phyloP scores from a whole-genome alignment of 1,140 invertebrate species.

The Cotesia chilonis region DNA sequence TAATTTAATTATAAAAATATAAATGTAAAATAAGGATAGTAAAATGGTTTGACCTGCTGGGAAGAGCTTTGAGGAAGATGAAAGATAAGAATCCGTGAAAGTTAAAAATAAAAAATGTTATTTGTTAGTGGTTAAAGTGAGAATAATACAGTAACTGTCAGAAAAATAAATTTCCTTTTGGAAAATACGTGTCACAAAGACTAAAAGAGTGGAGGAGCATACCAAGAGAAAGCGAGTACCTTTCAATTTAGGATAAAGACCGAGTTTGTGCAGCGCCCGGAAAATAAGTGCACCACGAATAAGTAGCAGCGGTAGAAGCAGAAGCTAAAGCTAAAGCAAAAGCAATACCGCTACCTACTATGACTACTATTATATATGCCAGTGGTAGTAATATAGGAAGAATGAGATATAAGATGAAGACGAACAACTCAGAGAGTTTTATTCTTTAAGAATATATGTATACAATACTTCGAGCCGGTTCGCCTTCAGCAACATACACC shows the following conservation, averaged over 20 bases:
- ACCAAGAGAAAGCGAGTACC: conserved; percentile 20
- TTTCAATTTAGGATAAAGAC: conserved; percentile 36
- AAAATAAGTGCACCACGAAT: conserved; percentile 34
- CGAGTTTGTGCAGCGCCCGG: conserved; percentile 32
- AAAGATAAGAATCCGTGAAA: no score
- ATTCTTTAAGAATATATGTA: background rate
- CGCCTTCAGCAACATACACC: background rate
- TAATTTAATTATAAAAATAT: no score
- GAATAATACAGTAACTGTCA: conserved; percentile 9
- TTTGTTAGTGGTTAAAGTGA: background rate
- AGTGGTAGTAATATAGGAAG: no score
- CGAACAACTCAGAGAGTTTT: background rate
- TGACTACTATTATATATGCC: no score
- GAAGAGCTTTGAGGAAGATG: no score
- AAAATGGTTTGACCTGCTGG: no score
- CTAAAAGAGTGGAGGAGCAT: background rate
- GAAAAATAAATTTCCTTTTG: conserved; percentile 16
- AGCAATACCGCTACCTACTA: background rate
- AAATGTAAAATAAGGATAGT: no score
- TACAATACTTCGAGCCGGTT: background rate
- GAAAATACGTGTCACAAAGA: conserved; percentile 1
- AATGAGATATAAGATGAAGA: no score
- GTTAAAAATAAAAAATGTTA: no score
- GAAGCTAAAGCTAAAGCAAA: background rate
- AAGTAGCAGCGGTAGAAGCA: conserved; percentile 10